Conservation (phyloP, 2,888 invertebrate species). For the Polyploca ridens region DNA sequence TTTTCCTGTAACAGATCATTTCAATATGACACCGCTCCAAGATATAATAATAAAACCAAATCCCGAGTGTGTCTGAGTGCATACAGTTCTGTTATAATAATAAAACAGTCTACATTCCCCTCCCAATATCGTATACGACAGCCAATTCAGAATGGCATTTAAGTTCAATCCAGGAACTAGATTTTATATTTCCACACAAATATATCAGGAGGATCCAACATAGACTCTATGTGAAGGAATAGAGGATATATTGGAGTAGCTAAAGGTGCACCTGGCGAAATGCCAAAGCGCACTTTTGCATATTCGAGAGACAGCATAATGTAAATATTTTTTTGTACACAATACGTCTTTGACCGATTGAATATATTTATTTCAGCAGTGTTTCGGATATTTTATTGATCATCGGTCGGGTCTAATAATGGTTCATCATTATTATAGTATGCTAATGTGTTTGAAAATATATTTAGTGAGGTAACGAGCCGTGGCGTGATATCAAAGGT, state of each 20-base stretch:
- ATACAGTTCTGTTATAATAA: neutral
- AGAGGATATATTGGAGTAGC: neutral
- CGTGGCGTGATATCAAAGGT: too few species aligned
- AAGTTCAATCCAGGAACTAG: constrained; percentile 24
- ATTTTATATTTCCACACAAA: constrained; percentile 23
- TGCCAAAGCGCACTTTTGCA: constrained; percentile 13
- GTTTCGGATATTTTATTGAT: neutral
- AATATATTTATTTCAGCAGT: neutral
- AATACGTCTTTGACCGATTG: constrained; percentile 3
- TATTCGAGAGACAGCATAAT: constrained; percentile 1
- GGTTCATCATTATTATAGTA: neutral
- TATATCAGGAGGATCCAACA: neutral
- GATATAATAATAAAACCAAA: neutral
- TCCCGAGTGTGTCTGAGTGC: neutral
- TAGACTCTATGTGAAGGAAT: neutral
- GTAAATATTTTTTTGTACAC: constrained; percentile 4
- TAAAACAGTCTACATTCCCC: neutral
- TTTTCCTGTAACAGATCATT: neutral
- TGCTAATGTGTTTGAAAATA: too few species aligned
- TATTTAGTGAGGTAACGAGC: too few species aligned
- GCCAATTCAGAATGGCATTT: constrained; percentile 27
- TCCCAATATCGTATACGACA: constrained; percentile 19
- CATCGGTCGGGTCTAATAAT: neutral
- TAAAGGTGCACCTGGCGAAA: constrained; percentile 1
- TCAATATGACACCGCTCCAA: neutral